Percentiles rank a stretch among this genome's conserved stretches.
Conservation (phyloP, 2,888 invertebrate genomes). For the Esperia sulphurella region DNA sequence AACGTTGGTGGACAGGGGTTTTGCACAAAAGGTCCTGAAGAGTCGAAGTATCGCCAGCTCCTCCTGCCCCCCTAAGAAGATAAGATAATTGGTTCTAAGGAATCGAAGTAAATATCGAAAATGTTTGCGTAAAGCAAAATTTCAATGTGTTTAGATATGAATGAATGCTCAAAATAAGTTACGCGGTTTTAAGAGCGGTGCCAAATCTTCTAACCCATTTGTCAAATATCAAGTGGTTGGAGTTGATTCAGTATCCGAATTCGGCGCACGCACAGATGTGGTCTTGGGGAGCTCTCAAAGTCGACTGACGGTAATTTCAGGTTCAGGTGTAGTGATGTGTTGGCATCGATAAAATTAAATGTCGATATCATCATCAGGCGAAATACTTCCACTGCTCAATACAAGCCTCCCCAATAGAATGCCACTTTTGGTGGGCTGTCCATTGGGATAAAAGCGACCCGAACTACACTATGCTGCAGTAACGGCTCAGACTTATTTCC, state of each 20-base stretch:
- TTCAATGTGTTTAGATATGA: neutral
- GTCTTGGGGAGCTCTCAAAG: slow-evolving; percentile 25
- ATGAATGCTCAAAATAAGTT: neutral
- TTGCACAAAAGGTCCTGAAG: no score
- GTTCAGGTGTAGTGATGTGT: slow-evolving; percentile 45
- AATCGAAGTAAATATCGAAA: neutral
- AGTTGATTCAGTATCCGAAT: neutral
- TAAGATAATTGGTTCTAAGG: no score
- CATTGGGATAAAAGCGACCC: no score
- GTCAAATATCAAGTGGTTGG: neutral
- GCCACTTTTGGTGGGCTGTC: no score
- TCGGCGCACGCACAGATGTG: slow-evolving; percentile 3
- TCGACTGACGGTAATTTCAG: slow-evolving; percentile 52
- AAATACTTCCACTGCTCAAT: no score
- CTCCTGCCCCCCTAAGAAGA: no score
- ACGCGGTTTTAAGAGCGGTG: neutral
- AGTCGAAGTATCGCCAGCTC: no score
- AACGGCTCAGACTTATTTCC: no score
- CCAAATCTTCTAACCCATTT: neutral
- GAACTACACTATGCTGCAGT: no score
- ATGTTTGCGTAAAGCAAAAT: neutral
- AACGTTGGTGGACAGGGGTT: no score
- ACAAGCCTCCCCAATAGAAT: no score
- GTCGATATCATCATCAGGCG: no score
- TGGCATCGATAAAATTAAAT: slow-evolving; percentile 15